Percentiles rank a stretch among this genome's conserved stretches.
These are phyloP conservation scores for Allacma fusca DNA, from an alignment of 2,888 invertebrate genomes.

Conservation along the genomic window DNA sequence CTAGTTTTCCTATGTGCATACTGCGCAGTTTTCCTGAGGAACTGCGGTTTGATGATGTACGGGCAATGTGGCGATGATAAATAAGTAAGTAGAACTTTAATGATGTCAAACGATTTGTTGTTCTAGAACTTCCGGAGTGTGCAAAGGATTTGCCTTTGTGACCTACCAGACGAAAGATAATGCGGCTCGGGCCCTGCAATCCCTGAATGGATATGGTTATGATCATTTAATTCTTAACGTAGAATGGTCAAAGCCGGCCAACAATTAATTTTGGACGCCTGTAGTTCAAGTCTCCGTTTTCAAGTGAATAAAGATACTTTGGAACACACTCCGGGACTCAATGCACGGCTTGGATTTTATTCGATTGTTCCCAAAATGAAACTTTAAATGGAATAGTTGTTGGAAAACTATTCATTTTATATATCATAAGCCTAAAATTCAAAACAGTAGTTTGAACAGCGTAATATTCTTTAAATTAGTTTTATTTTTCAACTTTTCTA, in stretches of 20 bases:
- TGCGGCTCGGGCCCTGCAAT: constrained; percentile 89
- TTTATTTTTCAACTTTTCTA: too few relatives aligned
- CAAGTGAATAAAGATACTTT: constrained; percentile 20
- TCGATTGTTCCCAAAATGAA: neutral
- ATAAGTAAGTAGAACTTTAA: neutral
- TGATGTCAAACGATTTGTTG: constrained; percentile 8
- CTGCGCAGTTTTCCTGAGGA: too few relatives aligned
- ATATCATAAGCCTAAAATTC: neutral
- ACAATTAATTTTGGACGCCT: constrained; percentile 37
- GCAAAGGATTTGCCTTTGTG: constrained; percentile 98
- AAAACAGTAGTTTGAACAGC: neutral
- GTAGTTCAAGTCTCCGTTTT: constrained; percentile 13
- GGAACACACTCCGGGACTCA: constrained; percentile 10
- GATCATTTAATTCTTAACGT: constrained; percentile 97
- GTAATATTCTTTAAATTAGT: neutral
- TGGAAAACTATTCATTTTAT: neutral
- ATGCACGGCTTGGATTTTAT: constrained; percentile 10
- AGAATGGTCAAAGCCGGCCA: constrained; percentile 93
- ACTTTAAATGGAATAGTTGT: neutral
- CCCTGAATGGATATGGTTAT: constrained; percentile 91
- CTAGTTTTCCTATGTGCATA: constrained; percentile 4
- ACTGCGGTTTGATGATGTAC: neutral
- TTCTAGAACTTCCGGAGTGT: constrained; percentile 78
- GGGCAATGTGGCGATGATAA: neutral
- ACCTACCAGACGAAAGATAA: constrained; percentile 92